Evolutionary conservation across 2,888 invertebrate genomes (phyloP).

Genomic region (Oxytorus armatus): DNA sequence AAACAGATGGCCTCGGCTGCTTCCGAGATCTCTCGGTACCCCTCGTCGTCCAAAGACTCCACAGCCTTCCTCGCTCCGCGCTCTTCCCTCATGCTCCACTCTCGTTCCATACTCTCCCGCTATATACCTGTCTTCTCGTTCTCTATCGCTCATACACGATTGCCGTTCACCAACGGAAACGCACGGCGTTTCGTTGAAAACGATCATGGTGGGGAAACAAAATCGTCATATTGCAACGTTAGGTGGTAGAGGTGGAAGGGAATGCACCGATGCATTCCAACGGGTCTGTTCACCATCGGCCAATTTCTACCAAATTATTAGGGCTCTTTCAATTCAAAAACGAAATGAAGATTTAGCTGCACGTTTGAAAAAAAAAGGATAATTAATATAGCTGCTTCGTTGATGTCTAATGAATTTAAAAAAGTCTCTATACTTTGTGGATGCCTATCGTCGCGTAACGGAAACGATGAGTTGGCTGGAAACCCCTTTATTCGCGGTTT

Average conservation of each 20-base stretch:
- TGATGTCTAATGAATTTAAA: too few species aligned
- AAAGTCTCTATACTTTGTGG: too few species aligned
- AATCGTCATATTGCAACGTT: not conserved
- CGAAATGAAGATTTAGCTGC: too few species aligned
- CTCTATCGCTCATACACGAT: constrained; percentile 35
- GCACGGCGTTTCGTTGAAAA: too few species aligned
- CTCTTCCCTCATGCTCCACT: constrained; percentile 46
- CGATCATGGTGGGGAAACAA: not conserved
- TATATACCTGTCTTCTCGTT: constrained; percentile 23
- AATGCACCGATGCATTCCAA: not conserved
- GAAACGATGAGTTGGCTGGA: too few species aligned
- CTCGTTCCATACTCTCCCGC: constrained; percentile 57
- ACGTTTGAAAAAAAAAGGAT: too few species aligned
- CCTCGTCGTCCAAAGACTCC: constrained; percentile 67
- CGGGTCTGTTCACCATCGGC: not conserved
- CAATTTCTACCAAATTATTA: too few species aligned
- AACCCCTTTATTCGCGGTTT: not conserved
- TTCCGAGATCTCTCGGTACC: constrained; percentile 75
- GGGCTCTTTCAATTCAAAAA: too few species aligned
- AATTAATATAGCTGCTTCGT: too few species aligned
- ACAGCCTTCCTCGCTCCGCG: constrained; percentile 54
- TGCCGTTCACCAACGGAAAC: constrained; percentile 23
- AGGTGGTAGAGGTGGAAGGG: not conserved
- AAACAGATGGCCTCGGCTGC: constrained; percentile 81
- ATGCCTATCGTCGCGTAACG: not conserved